Conservation (phyloP, 2,113 vertebrate genomes). For the Corythornis vintsioides region DNA sequence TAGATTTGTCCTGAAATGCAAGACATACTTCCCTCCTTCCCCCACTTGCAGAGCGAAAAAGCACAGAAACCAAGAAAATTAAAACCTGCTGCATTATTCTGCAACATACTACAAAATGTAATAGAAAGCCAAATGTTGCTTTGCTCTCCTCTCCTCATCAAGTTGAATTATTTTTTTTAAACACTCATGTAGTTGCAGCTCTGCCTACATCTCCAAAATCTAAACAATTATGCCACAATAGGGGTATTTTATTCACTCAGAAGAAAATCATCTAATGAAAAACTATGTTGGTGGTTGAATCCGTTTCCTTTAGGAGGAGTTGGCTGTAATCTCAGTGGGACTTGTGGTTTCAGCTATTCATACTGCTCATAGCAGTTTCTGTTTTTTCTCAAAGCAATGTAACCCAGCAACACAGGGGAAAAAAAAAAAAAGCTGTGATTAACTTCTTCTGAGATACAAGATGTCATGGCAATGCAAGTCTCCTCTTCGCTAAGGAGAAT, state of each 20-base stretch:
- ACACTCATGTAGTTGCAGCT: slow-evolving; percentile 51
- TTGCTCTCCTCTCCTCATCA: not conserved
- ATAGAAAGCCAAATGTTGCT: slow-evolving; percentile 38
- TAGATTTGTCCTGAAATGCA: slow-evolving; percentile 59
- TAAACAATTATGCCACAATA: slow-evolving; percentile 60
- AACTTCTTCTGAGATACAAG: slow-evolving; percentile 54
- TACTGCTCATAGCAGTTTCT: slow-evolving; percentile 64
- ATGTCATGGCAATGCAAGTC: slow-evolving; percentile 25
- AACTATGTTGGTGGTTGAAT: slow-evolving; percentile 66
- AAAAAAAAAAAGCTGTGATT: slow-evolving; percentile 61
- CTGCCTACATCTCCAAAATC: slow-evolving; percentile 46
- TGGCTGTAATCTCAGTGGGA: slow-evolving; percentile 70
- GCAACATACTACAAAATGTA: slow-evolving; percentile 33
- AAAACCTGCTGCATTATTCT: slow-evolving; percentile 64
- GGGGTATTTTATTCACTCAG: slow-evolving; percentile 60
- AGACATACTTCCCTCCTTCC: slow-evolving; percentile 46
- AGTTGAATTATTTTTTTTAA: slow-evolving; percentile 20
- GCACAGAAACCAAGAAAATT: slow-evolving; percentile 51
- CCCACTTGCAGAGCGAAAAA: not conserved
- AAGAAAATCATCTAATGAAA: slow-evolving; percentile 65
- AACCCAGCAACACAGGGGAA: slow-evolving; percentile 66
- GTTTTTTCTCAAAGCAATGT: slow-evolving; percentile 70
- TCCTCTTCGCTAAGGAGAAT: not conserved
- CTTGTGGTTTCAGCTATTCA: slow-evolving; percentile 69
- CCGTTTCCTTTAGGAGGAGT: slow-evolving; percentile 64